Base-by-base conservation (phyloP, 2,797 vertebrate species). In the Morus bassanus region DNA sequence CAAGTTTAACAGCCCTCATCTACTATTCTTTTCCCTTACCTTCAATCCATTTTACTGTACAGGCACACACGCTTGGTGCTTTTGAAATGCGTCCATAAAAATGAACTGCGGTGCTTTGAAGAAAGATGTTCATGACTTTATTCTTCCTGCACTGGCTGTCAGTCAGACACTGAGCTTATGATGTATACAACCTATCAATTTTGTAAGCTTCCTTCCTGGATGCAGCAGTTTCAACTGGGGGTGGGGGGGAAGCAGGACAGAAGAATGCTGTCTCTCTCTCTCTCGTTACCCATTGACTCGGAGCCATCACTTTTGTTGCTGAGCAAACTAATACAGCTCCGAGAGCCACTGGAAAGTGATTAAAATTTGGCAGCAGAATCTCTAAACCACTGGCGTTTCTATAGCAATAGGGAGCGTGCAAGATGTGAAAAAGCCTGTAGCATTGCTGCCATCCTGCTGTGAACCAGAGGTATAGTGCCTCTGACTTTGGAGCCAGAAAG, bases 401-500 rank as follows among this genome's bases (percentile, higher is more conserved):
- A 79, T 95, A 94, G 94, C 81, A 90, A 96, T 94, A 45, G 81
- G 86, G 68, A 82, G 73, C 84, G 89, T 10, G 35, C 33, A 57
- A 65, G 86, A 70, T 25, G 68, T 76, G 92, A 31, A 39, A 61
- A 80, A 95, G 79, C 72, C 91, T 68, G 93, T 70, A 87, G 89
- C 87, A 50, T 95, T 89, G 91, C 92, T 93, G 91, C 92, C 96
- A 90, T 93, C 89, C 90, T 79, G 73, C 87, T 94, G 95, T 90
- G 88, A 94, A 84, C 18, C 76, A 21, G 85, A 82, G 92, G 76
- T 81, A 94, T 79, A 43, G 60, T 81, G 63, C 64, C 53, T 77
- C 65, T 0, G 10, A 68, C 67, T 78, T 7, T 9, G 31, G 80
- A 93, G 67, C 48, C 14, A 0, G 31, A 56, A 84, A 94, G 30